Conservation (phyloP, 2,113 vertebrate genomes). For the Nannobrachium achirus region DNA sequence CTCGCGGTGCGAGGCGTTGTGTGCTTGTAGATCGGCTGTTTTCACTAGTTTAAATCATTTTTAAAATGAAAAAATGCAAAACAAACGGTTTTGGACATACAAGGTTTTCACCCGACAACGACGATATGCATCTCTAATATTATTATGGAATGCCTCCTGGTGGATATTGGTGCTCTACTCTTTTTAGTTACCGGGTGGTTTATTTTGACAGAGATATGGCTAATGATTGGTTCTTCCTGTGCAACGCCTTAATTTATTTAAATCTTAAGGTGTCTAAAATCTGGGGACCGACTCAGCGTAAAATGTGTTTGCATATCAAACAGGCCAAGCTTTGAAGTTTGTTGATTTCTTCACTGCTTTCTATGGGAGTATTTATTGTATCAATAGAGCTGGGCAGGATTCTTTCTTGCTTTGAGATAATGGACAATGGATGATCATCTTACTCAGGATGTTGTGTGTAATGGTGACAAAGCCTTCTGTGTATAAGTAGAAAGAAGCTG, state of each 20-base stretch:
- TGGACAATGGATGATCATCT: neutral
- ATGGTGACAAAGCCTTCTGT: neutral
- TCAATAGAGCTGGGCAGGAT: constrained; percentile 24
- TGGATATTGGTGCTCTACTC: too few species aligned
- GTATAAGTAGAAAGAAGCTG: too few species aligned
- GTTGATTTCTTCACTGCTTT: constrained; percentile 18
- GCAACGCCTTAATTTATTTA: neutral
- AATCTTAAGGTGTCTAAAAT: constrained; percentile 12
- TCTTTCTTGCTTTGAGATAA: constrained; percentile 14
- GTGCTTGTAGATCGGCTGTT: too few species aligned
- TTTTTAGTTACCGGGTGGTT: too few species aligned
- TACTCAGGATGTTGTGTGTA: neutral
- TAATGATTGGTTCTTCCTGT: neutral
- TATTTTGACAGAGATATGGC: neutral
- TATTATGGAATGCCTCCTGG: too few species aligned
- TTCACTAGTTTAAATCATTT: too few species aligned
- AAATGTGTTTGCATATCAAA: constrained; percentile 61
- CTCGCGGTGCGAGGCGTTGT: too few species aligned
- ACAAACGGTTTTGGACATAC: too few species aligned
- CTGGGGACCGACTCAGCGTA: neutral
- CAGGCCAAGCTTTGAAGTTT: constrained; percentile 14
- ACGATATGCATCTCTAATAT: too few species aligned
- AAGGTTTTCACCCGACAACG: too few species aligned
- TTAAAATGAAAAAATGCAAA: too few species aligned
- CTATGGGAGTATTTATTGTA: constrained; percentile 24